These are phyloP conservation scores for Marmota flaviventris DNA, from an alignment of 2,113 vertebrate species.

Conservation along the genomic window DNA sequence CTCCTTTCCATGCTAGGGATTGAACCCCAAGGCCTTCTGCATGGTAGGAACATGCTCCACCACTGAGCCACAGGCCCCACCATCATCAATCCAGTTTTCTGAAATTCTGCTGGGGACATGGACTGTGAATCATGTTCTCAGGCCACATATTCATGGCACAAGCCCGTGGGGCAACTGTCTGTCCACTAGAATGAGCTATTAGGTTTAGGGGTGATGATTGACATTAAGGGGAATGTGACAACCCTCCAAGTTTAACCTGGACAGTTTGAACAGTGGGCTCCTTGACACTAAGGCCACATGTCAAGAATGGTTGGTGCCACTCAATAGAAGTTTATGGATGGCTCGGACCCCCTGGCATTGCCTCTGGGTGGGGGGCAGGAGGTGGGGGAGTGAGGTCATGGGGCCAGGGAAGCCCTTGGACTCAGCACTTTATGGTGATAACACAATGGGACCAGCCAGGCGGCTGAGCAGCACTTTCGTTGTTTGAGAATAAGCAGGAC, in stretches of 20 bases:
- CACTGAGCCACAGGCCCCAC: background rate
- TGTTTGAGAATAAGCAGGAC: slow-evolving; percentile 75
- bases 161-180: background rate
- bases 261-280: background rate
- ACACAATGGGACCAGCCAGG: slow-evolving; percentile 79
- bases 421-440: slow-evolving; percentile 86
- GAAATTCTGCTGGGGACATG: background rate
- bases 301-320: background rate
- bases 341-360: slow-evolving; percentile 24
- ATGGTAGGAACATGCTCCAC: background rate
- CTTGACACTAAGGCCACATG: background rate
- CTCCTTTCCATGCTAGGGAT: background rate
- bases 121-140: background rate
- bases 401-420: slow-evolving; percentile 76
- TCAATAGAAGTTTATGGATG: background rate
- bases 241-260: background rate
- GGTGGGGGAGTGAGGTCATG: slow-evolving; percentile 70
- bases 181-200: background rate
- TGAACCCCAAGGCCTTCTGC: background rate
- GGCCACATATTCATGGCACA: background rate
- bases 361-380: background rate
- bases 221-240: background rate
- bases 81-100: background rate
- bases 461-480: slow-evolving; percentile 86
- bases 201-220: background rate